Evolutionary conservation across 2,888 invertebrate genomes (phyloP), one percentile per base, ranked within the genome.

Genomic region (Tipula confusa): DNA sequence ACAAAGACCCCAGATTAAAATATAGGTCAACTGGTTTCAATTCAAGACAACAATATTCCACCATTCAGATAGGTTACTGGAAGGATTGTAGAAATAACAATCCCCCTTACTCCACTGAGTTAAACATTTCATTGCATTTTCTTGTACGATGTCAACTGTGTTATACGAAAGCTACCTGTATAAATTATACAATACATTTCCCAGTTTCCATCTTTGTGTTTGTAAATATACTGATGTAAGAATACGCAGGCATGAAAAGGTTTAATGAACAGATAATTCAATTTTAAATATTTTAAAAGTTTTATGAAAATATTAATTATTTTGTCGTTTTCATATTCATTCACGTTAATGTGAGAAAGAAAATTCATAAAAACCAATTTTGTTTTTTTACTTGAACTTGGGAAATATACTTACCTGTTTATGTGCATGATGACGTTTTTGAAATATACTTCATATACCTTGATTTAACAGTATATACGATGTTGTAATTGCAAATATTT

Each of bases 181-280:
- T n/a, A n/a, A n/a, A n/a, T n/a, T n/a, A n/a, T n/a, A n/a, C n/a
- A n/a, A n/a, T n/a, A n/a, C n/a, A n/a, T n/a, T n/a, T n/a, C 6
- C 33, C 33, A 33, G 33, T 33, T 33, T 33, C 33, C 33, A 33
- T 6, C 4, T 9, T 33, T 33, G n/a, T n/a, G n/a, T 11, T 33
- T 33, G 33, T 33, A 33, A 33, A 33, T 9, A 33, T 9, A 33
- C 9, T 33, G 9, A 7, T 33, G 33, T 33, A 33, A 43, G 43
- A 43, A 15, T 43, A 43, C 43, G 43, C 43, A 5, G 3, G 64
- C 11, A 64, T 9, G n/a, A 43, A 15, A 43, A 64, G 24, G 64
- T 64, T 64, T 64, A 64, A 64, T 64, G 64, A 64, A 64, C 64
- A 64, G 64, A 64, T 64, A 64, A 64, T 64, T 64, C 64, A 64